Evolutionary conservation across 2,888 invertebrate species (phyloP).

Genomic region (Pediacus dermestoides): DNA sequence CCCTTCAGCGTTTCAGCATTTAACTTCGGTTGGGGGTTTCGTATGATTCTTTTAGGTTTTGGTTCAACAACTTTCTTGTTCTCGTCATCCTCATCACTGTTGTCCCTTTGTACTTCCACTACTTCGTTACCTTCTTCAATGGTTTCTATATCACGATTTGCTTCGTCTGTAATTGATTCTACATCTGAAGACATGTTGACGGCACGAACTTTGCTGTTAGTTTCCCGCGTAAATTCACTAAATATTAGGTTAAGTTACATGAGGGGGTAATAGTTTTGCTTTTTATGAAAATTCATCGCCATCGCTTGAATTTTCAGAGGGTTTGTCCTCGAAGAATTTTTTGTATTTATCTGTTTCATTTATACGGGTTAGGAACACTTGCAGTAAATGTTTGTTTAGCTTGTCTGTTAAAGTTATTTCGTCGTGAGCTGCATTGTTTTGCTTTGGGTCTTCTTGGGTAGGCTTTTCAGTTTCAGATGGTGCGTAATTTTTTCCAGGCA

Average conservation of each 20-base stretch:
- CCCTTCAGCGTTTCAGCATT: slow-evolving; percentile 71
- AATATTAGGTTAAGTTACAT: slow-evolving; percentile 30
- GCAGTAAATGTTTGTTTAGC: slow-evolving; percentile 62
- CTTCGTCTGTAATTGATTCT: slow-evolving; percentile 22
- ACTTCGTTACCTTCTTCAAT: slow-evolving; percentile 24
- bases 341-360: slow-evolving; percentile 41
- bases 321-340: slow-evolving; percentile 7
- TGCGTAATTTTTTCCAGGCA: slow-evolving; percentile 17
- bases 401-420: slow-evolving; percentile 61
- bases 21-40: slow-evolving; percentile 65
- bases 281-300: slow-evolving; percentile 21
- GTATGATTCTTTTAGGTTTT: slow-evolving; percentile 57
- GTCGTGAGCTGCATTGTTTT: background rate
- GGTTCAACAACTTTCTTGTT: slow-evolving; percentile 47
- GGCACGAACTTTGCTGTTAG: background rate
- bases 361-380: slow-evolving; percentile 60
- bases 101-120: slow-evolving; percentile 21
- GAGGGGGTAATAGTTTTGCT: slow-evolving; percentile 8
- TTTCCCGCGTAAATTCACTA: slow-evolving; percentile 19
- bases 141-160: slow-evolving; percentile 26
- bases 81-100: slow-evolving; percentile 43
- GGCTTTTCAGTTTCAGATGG: slow-evolving; percentile 4
- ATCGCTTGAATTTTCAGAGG: slow-evolving; percentile 6
- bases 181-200: slow-evolving; percentile 27
- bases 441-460: slow-evolving; percentile 4